Base-by-base conservation (phyloP, 1,140 invertebrate species). In the Marisa cornuarietis region DNA sequence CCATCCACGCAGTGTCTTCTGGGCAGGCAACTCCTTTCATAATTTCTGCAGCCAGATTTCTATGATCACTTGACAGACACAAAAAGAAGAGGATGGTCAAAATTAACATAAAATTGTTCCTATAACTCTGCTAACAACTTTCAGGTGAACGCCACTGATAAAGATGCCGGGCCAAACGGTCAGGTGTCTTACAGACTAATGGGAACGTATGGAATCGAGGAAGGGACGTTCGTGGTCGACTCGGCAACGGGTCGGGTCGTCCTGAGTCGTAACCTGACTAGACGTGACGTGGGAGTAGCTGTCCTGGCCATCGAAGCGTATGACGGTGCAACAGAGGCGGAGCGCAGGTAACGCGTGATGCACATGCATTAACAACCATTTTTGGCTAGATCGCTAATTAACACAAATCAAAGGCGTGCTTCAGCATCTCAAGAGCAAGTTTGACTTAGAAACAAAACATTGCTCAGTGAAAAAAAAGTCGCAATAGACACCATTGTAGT, bases 111-210 rank as follows among this genome's bases (percentile, higher is more conserved):
- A 42, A 0, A 2, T 42, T 42, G 31, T 42, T 51, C 31, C 13
- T 78, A 69, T 42, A 20, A 3, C 2, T 26, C 22, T 69, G n/a
- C 51, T 10, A 31, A 68, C 51, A 78, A 24, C 65, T 31, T 24
- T n/a, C 69, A 82, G 78, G 76, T 82, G 20, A 66, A 62, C 22
- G 78, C 81, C 20, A 68, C 65, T 3, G 82, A 83, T 65, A 9
- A n/a, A n/a, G 82, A 83, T 68, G 69, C 14, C 9, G 63, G 76
- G 14, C 22, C 18, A 22, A 83, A 83, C 71, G 71, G 76, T 11
- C 20, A 63, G 7, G 61, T 83, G 2, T 26, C 58, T 16, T 83
- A 78, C 62, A 62, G 51, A 63, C 26, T 83, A 11, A 62, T 22
- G 16, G 22, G 22, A 13, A 61, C 54, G 10, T 20, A 14, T 14